Evolutionary conservation across 2,797 vertebrate genomes (phyloP), one percentile per base, ranked within the genome.

Genomic region (Tenualosa thibaudeaui): DNA sequence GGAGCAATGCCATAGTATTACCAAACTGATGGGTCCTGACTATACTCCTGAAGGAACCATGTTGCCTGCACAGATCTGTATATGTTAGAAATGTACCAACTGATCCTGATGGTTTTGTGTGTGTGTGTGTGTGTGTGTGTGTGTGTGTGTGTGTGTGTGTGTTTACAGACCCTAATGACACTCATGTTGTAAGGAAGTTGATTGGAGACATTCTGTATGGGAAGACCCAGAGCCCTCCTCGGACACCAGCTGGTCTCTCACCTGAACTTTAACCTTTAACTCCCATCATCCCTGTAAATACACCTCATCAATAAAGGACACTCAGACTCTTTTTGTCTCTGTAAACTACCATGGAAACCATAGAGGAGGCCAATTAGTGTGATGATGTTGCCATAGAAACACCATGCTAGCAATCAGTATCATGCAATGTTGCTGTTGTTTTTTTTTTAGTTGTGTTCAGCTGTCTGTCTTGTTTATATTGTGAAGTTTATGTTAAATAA

Each of bases 191-290:
- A 58, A 95, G 88, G 83, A 87, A 93, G 0, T 89, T 98, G 89
- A 95, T 99, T 88, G 93, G 95, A 78, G 92, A 94, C 84, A 90
- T 96, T 0, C 95, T 99, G 53, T 99, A 99, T 92, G 88, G 85
- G 75, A 93, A 90, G 68, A 75, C 85, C 19, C 86, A 83, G 85
- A 86, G 13, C 87, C 8, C 81, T 0, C 81, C 4, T 81, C 85
- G 43, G 68, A 54, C 81, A 54, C 81, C 84, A 19, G 65, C 88
- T 65, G 68, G 17, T 31, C 68, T 43, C 31, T 75, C 31, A 40
- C 68, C 68, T 75, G 68, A 75, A 40, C 68, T 40, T 19, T 75
- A 31, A 71, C 65, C 65, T 13, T 37, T 68, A 12, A 37, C 65
- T 31, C 68, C 31, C 5, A 26, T 15, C 68, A 17, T 82, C 54